Evolutionary conservation across 2,113 vertebrate species (phyloP).

Genomic region (Microtus pennsylvanicus): DNA sequence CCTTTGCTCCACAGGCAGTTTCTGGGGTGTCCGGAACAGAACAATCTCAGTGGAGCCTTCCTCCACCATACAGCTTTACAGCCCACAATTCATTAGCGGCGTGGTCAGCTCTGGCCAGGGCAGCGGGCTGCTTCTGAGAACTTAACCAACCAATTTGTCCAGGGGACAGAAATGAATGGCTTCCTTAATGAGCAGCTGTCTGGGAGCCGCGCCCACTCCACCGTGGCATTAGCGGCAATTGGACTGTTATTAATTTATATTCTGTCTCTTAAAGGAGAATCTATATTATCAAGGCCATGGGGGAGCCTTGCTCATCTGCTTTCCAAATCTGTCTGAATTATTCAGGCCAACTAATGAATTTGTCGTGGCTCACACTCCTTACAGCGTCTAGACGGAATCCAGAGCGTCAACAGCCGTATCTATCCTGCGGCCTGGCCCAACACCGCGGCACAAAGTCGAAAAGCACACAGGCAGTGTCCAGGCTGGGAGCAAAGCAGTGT

Average conservation of each 20-base stretch:
- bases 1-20: not conserved
- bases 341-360: conserved; percentile 86
- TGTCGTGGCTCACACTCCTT: conserved; percentile 77
- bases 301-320: conserved; percentile 81
- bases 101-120: conserved; percentile 36
- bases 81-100: not conserved
- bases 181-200: conserved; percentile 80
- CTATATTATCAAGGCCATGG: conserved; percentile 80
- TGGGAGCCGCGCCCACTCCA: conserved; percentile 80
- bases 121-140: conserved; percentile 70
- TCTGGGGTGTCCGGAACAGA: not conserved
- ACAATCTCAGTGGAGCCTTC: not conserved
- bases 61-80: not conserved
- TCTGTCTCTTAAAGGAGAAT: conserved; percentile 85
- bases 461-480: not conserved
- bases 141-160: conserved; percentile 82
- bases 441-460: not conserved
- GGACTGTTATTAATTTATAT: conserved; percentile 83
- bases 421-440: conserved; percentile 11
- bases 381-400: conserved; percentile 62
- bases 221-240: conserved; percentile 79
- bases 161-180: conserved; percentile 74
- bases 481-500: not conserved
- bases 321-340: conserved; percentile 84
- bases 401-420: not conserved